Base-by-base conservation (phyloP, 1,140 invertebrate species). In the Probaryconus sp. region DNA sequence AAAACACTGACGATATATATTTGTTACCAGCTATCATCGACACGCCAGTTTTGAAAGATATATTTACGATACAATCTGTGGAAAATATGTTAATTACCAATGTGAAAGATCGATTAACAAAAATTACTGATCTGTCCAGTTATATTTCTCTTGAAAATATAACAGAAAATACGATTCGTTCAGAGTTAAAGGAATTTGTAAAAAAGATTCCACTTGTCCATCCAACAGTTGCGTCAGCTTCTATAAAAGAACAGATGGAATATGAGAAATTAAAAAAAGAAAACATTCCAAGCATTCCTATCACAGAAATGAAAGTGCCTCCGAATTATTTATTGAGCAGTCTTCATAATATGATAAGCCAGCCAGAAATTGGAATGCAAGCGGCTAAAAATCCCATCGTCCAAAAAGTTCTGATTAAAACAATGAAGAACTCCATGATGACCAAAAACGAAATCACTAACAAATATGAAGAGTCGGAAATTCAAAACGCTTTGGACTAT, bases 391-490 rank as follows among this genome's bases (percentile, higher is more conserved):
- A 79, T 1, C 64, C 55, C 0, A 13, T 76, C 0, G 63, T 83
- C 0, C 76, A 79, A 28, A 85, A 80, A 24, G 76, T 85, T 6
- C 81, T 86, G 1, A 63, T 85, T 0, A 64, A 82, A 31, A 73
- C 81, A 11, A 20, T 83, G 0, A 77, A 74, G 30, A 55, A 76
- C 35, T 47, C 20, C 1, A 68, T 84, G 1, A 47, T 55, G 10
- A 14, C 50, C 4, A 21, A 43, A n/a, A n/a, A n/a, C 37, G 26
- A 50, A 26, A 77, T 74, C 20, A 0, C 14, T 20, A 13, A 56
- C 3, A 47, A 65, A 40, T 47, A 48, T 63, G 56, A 78, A 7
- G 75, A 84, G 28, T 31, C 70, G 0, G 45, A 72, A 1, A 79
- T 83, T 21, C 40, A 64, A 35, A 37, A 72, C 14, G 40, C 65